phyloP scores from a whole-genome alignment of 2,888 invertebrate genomes.

The Cephus pulcher region DNA sequence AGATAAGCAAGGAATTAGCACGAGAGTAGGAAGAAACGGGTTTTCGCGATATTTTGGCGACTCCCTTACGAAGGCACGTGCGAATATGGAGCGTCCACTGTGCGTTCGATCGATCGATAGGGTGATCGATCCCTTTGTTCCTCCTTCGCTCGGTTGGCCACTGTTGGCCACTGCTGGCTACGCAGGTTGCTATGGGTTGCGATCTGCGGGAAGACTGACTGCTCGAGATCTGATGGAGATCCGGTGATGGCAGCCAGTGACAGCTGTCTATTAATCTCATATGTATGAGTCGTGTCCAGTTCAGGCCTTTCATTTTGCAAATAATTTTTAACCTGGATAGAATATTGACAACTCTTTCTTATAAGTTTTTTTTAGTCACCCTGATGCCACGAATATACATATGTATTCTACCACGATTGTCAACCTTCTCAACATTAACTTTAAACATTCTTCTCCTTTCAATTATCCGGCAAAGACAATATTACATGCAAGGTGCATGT shows the following conservation, averaged over 20 bases:
- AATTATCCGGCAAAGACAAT: neutral
- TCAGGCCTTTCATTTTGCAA: slow-evolving; percentile 29
- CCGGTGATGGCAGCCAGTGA: slow-evolving; percentile 33
- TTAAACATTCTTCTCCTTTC: neutral
- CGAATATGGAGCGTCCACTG: neutral
- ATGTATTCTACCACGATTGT: too few species aligned
- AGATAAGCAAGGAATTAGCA: neutral
- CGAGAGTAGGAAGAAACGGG: neutral
- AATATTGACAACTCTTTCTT: neutral
- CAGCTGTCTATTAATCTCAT: slow-evolving; percentile 55
- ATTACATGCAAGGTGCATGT: neutral
- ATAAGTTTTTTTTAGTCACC: neutral
- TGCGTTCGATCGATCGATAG: slow-evolving; percentile 38
- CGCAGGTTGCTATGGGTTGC: slow-evolving; percentile 55
- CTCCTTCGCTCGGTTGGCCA: neutral
- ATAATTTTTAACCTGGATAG: neutral
- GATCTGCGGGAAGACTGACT: slow-evolving; percentile 56
- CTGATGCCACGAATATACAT: neutral
- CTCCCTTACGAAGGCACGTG: neutral
- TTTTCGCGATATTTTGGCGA: neutral
- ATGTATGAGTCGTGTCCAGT: slow-evolving; percentile 41
- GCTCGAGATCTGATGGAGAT: slow-evolving; percentile 48
- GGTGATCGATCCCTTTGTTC: neutral
- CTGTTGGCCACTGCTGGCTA: slow-evolving; percentile 33
- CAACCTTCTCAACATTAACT: too few species aligned